Conservation (phyloP, 2,888 invertebrate genomes). For the Chrysodeixis includens region DNA sequence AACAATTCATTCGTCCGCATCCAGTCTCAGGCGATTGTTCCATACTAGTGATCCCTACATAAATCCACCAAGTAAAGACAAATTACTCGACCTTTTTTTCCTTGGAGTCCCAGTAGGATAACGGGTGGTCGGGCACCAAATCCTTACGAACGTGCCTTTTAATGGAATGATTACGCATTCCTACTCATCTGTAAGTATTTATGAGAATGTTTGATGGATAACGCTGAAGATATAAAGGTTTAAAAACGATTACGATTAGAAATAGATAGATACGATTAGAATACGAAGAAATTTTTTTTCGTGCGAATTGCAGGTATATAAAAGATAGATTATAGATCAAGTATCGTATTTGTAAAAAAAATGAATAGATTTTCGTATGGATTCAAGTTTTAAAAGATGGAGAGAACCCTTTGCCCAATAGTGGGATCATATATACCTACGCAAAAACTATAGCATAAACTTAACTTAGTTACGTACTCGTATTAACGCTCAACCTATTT, state of each 20-base stretch:
- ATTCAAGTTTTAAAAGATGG: too few species aligned
- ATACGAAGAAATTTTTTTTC: too few species aligned
- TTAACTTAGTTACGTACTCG: too few species aligned
- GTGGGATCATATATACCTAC: too few species aligned
- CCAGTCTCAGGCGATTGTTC: conserved; percentile 67
- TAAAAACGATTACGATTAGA: too few species aligned
- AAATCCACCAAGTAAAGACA: conserved; percentile 85
- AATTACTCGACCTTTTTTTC: conserved; percentile 82
- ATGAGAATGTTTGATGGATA: background rate
- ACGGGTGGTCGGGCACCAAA: conserved; percentile 77
- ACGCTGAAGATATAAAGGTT: background rate
- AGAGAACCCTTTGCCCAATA: too few species aligned
- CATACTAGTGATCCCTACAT: conserved; percentile 77
- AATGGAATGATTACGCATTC: conserved; percentile 82
- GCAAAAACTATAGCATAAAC: too few species aligned
- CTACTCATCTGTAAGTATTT: conserved; percentile 56
- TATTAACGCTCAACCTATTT: too few species aligned
- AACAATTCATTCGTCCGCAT: conserved; percentile 68
- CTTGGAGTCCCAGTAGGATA: conserved; percentile 77
- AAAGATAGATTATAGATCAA: too few species aligned
- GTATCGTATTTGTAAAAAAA: too few species aligned
- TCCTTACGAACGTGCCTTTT: conserved; percentile 76
- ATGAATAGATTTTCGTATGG: too few species aligned
- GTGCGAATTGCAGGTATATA: too few species aligned
- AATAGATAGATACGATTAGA: background rate